phyloP scores from a whole-genome alignment of 2,888 invertebrate species.

The Caenorhabditis sp. region DNA sequence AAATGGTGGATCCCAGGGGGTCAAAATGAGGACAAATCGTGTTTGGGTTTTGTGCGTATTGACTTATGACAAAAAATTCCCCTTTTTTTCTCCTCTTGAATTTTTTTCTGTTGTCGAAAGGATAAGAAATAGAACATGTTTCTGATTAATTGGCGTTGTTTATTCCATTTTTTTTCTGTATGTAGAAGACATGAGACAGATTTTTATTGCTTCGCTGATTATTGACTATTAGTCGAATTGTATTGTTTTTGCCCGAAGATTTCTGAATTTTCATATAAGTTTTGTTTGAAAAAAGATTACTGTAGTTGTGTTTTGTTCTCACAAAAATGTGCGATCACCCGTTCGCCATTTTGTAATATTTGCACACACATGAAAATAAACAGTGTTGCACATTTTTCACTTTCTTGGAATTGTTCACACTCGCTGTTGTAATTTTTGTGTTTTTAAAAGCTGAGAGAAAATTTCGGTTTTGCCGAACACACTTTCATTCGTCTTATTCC shows the following conservation, averaged over 20 bases:
- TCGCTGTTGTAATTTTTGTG: too few relatives aligned
- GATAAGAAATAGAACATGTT: neutral
- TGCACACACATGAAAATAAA: neutral
- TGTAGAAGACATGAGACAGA: neutral
- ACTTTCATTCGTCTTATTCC: neutral
- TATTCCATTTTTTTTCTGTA: neutral
- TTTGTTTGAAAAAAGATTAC: too few relatives aligned
- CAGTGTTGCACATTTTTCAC: neutral
- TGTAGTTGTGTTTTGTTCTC: too few relatives aligned
- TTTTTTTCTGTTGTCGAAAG: neutral
- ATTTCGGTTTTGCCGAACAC: neutral
- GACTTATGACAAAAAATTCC: neutral
- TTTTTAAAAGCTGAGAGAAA: too few relatives aligned
- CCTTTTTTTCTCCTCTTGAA: neutral
- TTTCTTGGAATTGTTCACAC: neutral
- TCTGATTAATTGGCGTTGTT: neutral
- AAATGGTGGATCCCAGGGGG: conserved; percentile 1
- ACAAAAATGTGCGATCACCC: neutral
- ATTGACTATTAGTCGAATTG: neutral
- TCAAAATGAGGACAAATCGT: conserved; percentile 7
- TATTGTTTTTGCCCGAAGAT: too few relatives aligned
- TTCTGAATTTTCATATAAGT: too few relatives aligned
- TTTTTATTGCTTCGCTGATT: neutral
- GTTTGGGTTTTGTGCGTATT: neutral
- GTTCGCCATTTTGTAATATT: neutral